These are phyloP conservation scores for Cettia cetti DNA, from an alignment of 2,113 vertebrate genomes.

Conservation along the genomic window DNA sequence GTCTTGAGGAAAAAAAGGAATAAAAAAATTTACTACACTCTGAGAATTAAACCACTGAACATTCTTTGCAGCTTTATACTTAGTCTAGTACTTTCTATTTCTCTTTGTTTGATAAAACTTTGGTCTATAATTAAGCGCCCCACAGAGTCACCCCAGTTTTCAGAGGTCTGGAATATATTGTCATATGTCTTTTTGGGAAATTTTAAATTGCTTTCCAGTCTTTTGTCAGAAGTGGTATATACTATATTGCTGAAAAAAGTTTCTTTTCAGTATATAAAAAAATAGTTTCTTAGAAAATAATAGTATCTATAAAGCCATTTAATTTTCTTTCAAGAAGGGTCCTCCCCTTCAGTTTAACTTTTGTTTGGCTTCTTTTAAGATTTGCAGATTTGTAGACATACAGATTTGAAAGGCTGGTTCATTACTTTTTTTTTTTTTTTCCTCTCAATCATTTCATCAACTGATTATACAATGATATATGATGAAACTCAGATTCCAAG, in stretches of 20 bases:
- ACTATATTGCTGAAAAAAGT: not conserved
- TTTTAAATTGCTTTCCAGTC: not conserved
- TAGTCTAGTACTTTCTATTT: not conserved
- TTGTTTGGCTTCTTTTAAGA: not conserved
- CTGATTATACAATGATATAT: not conserved
- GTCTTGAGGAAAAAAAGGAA: not conserved
- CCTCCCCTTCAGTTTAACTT: constrained; percentile 5
- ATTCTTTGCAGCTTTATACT: not conserved
- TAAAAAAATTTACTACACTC: not conserved
- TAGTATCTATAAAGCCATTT: not conserved
- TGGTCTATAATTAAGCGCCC: not conserved
- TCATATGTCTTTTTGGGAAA: not conserved
- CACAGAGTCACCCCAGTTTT: not conserved
- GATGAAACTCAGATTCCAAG: not conserved
- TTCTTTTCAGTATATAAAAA: constrained; percentile 9
- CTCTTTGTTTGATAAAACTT: not conserved
- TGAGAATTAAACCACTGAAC: not conserved
- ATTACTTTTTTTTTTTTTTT: not conserved
- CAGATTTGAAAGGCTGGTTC: not conserved
- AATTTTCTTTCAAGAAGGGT: constrained; percentile 12
- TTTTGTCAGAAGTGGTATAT: not conserved
- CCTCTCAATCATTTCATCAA: not conserved
- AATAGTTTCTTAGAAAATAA: constrained; percentile 20
- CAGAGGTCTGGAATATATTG: not conserved
- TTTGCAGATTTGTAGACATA: not conserved